phyloP scores from a whole-genome alignment of 2,888 invertebrate genomes.

The Drosophila anceps region DNA sequence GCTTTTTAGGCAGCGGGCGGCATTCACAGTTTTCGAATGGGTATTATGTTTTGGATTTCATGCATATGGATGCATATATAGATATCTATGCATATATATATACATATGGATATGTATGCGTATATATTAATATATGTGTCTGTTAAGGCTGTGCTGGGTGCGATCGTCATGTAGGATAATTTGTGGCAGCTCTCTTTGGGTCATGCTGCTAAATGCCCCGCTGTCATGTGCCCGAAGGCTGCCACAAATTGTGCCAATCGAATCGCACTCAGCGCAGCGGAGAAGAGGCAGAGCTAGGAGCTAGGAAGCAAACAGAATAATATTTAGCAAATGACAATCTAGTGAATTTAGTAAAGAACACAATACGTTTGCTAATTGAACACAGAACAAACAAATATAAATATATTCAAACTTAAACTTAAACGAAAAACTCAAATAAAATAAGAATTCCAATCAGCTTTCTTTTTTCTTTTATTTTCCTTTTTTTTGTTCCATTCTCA shows the following conservation, averaged over 20 bases:
- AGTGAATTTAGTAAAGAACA: slow-evolving; percentile 63
- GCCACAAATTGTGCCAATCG: slow-evolving; percentile 47
- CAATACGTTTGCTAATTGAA: slow-evolving; percentile 57
- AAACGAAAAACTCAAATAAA: slow-evolving; percentile 9
- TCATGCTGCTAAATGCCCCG: slow-evolving; percentile 45
- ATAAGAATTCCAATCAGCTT: slow-evolving; percentile 2
- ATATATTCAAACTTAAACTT: slow-evolving; percentile 1
- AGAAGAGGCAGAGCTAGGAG: not conserved
- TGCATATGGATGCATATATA: slow-evolving; percentile 1
- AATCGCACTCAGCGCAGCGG: not conserved
- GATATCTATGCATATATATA: not conserved
- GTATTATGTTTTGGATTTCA: slow-evolving; percentile 67
- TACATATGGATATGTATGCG: not conserved
- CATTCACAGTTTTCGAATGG: slow-evolving; percentile 15
- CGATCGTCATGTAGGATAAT: slow-evolving; percentile 26
- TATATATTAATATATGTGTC: slow-evolving; percentile 1
- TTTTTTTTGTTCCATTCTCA: slow-evolving; percentile 1
- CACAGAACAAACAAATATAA: slow-evolving; percentile 5
- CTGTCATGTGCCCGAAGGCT: slow-evolving; percentile 34
- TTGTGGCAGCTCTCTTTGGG: slow-evolving; percentile 39
- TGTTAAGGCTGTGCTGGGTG: slow-evolving; percentile 2
- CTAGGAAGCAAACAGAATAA: slow-evolving; percentile 22
- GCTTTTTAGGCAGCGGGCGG: slow-evolving; percentile 1
- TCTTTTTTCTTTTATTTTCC: too few relatives aligned
- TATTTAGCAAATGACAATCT: slow-evolving; percentile 81